Percentiles rank a stretch among this genome's conserved stretches.
Evolutionary conservation across 2,888 invertebrate species (phyloP).

Genomic region (Caenorhabditis sp.): DNA sequence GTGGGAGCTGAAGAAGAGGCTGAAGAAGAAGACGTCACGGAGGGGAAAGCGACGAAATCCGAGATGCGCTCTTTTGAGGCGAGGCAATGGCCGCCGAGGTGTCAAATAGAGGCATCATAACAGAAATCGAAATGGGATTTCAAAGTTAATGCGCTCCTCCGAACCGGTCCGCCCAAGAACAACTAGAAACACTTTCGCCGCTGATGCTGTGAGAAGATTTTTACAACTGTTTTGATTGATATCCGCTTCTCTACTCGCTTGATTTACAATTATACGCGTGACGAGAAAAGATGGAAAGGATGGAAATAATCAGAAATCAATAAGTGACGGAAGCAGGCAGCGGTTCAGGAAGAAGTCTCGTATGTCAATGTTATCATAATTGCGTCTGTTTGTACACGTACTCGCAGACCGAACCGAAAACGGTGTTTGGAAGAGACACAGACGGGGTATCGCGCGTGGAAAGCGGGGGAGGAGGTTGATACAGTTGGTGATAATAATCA

Average conservation of each 20-base stretch:
- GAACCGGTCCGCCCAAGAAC: slow-evolving; percentile 15
- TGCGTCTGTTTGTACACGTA: slow-evolving; percentile 35
- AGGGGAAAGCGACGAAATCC: neutral
- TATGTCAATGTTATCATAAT: slow-evolving; percentile 43
- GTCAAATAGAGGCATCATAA: slow-evolving; percentile 19
- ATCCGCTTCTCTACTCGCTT: slow-evolving; percentile 27
- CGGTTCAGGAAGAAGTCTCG: slow-evolving; percentile 19
- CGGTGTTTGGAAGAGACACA: slow-evolving; percentile 26
- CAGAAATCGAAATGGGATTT: slow-evolving; percentile 20
- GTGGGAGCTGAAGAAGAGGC: slow-evolving; percentile 24
- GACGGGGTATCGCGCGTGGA: neutral
- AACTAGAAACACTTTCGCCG: neutral
- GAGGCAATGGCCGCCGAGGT: slow-evolving; percentile 20
- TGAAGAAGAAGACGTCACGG: slow-evolving; percentile 23
- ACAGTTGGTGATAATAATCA: slow-evolving; percentile 45
- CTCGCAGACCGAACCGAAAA: no score
- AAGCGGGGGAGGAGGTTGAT: slow-evolving; percentile 8
- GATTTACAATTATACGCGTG: slow-evolving; percentile 27
- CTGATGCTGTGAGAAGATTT: no score
- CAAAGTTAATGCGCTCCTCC: slow-evolving; percentile 30
- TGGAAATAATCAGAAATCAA: neutral
- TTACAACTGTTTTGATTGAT: slow-evolving; percentile 48
- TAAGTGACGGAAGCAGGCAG: neutral
- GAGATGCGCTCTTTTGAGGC: slow-evolving; percentile 3
- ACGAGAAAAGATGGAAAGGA: neutral